phyloP scores from a whole-genome alignment of 2,113 vertebrate genomes.

The Kryptolebias marmoratus region DNA sequence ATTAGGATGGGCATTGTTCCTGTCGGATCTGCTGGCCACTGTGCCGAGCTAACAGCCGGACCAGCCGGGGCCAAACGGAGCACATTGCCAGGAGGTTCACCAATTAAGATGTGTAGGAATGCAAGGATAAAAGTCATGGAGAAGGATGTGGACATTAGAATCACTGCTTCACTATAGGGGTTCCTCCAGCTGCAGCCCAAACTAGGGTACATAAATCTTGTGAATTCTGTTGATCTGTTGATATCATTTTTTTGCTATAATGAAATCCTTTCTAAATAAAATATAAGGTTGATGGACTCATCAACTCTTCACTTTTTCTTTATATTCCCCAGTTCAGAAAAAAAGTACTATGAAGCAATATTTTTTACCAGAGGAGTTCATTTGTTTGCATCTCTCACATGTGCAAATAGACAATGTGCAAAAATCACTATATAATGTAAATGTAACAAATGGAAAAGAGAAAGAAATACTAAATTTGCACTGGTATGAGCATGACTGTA shows the following conservation, averaged over 20 bases:
- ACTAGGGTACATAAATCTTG: neutral
- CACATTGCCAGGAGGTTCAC: constrained; percentile 52
- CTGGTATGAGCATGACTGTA: too few relatives aligned
- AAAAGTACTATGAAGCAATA: neutral
- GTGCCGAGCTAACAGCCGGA: constrained; percentile 64
- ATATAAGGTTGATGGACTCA: neutral
- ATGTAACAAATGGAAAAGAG: too few relatives aligned
- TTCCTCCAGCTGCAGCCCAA: constrained; percentile 11
- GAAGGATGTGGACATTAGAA: constrained; percentile 37
- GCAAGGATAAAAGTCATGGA: constrained; percentile 52
- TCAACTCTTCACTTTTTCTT: neutral
- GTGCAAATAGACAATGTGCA: neutral
- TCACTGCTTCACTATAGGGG: constrained; percentile 25
- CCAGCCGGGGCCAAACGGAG: constrained; percentile 47
- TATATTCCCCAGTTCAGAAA: neutral
- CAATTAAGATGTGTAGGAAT: constrained; percentile 75
- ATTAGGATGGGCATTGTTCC: constrained; percentile 80
- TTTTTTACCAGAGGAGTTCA: too few relatives aligned
- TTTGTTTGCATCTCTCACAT: neutral
- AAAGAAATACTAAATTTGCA: too few relatives aligned
- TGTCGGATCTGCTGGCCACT: constrained; percentile 60
- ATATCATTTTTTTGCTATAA: neutral
- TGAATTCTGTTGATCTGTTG: neutral
- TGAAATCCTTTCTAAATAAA: neutral
- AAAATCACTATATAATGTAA: neutral